Evolutionary conservation across 2,113 vertebrate species (phyloP).

Genomic region (Corynorhinus townsendii): DNA sequence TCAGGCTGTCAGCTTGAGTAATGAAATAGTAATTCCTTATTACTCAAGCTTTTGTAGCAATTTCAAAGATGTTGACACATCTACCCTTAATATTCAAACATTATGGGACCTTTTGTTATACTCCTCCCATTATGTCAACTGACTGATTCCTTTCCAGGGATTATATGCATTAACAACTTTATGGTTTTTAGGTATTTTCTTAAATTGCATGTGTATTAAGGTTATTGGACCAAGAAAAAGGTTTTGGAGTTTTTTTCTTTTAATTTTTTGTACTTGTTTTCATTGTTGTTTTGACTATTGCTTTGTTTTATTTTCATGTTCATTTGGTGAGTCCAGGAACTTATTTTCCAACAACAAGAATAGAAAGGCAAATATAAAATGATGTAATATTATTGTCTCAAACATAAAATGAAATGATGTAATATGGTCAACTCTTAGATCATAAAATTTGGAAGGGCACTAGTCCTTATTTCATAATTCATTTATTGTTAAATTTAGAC

Average conservation of each 20-base stretch:
- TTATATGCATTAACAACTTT: background rate
- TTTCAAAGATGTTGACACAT: background rate
- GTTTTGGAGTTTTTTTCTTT: background rate
- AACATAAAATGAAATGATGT: background rate
- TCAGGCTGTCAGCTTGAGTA: background rate
- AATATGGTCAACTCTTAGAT: background rate
- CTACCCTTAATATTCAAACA: background rate
- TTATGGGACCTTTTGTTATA: background rate
- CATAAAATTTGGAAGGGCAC: background rate
- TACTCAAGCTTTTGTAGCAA: background rate
- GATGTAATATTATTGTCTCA: background rate
- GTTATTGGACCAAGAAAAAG: background rate
- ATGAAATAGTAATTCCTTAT: background rate
- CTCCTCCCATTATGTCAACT: background rate
- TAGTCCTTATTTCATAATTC: background rate
- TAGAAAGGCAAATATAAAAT: background rate
- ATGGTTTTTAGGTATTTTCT: background rate
- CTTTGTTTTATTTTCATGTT: background rate
- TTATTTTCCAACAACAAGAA: background rate
- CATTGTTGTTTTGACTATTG: background rate
- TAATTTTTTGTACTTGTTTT: background rate
- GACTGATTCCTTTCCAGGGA: background rate
- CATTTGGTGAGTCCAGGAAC: background rate
- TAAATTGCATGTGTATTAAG: background rate
- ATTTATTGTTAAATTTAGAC: background rate